Base-by-base conservation (phyloP, 1,140 invertebrate genomes). In the Drosophila saltans region DNA sequence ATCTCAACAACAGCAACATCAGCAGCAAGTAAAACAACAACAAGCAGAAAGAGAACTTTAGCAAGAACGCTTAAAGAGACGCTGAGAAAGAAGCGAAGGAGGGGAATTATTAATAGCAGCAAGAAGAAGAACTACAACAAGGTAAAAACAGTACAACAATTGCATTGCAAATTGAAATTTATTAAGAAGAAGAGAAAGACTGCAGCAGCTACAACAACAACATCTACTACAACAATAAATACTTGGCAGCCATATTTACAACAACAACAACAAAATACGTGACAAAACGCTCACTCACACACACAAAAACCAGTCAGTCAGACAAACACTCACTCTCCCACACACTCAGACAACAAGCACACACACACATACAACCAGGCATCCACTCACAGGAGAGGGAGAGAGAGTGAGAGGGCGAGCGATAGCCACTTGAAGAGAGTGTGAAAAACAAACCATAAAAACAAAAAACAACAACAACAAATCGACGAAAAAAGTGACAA, bases 131-230 rank as follows among this genome's bases (percentile, higher is more conserved):
- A 48, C 16, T 48, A 26, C 45, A 26, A 52, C 45, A 26, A 52
- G 28, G 11, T 55, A 55, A 65, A 45, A 65, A 36, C 41, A 78
- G 69, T 74, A 82, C 72, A 86, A 61, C 58, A 79, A 84, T 90
- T 89, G 62, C 80, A 90, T 90, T 89, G 81, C 75, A 90, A 90
- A 79, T 76, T 89, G n/a, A 89, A 89, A 81, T 81, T 90, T 62
- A 75, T 89, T 39, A 58, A 39, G 56, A 58, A 59, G 70, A 74
- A 59, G 70, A 74, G 85, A 81, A 81, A 79, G 52, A 89, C 45
- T 52, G 45, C 45, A 52, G 45, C 45, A 52, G 24, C 78, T 71
- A 70, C 60, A 59, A 45, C 72, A 68, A 77, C 77, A 82, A 77
- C 80, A 66, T 55, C 60, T 57, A 45, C 72, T 65, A 77, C 77